phyloP scores from a whole-genome alignment of 2,797 vertebrate genomes.

The Alfaro cultratus region DNA sequence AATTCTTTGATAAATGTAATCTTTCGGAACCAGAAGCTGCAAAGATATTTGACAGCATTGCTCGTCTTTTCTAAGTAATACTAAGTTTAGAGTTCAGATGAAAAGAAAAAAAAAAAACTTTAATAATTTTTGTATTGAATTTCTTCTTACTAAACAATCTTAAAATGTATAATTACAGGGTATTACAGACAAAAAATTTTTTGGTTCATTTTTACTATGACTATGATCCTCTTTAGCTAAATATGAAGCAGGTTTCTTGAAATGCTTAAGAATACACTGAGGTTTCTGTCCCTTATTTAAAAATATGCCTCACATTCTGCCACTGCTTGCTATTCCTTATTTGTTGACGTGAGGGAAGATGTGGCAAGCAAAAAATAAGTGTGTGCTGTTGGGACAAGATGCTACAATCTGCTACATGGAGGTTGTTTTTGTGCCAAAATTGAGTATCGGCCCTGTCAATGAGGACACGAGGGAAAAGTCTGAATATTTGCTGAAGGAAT shows the following conservation, averaged over 20 bases:
- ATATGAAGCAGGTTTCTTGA: not conserved
- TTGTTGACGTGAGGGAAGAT: conserved; percentile 14
- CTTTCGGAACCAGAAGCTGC: not conserved
- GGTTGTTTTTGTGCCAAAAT: conserved; percentile 40
- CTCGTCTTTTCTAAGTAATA: not conserved
- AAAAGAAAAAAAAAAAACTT: not conserved
- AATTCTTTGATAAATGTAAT: not conserved
- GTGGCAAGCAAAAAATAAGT: not conserved
- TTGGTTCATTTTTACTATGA: not conserved
- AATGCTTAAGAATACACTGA: not conserved
- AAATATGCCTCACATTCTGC: conserved; percentile 10
- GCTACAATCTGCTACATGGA: conserved; percentile 4
- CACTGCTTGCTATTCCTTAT: conserved; percentile 31
- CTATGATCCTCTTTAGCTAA: not conserved
- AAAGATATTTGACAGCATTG: not conserved
- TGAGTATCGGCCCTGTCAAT: conserved; percentile 20
- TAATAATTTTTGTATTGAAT: not conserved
- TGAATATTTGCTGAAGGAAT: conserved; percentile 31
- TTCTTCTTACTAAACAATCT: not conserved
- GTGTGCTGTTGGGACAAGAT: conserved; percentile 35
- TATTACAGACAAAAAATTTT: not conserved
- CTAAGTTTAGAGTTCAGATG: not conserved
- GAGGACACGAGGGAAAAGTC: conserved; percentile 20
- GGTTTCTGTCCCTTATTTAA: not conserved
- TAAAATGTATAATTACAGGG: not conserved